Conservation (phyloP, 1,140 invertebrate species). For the Brachystomella parvula region DNA sequence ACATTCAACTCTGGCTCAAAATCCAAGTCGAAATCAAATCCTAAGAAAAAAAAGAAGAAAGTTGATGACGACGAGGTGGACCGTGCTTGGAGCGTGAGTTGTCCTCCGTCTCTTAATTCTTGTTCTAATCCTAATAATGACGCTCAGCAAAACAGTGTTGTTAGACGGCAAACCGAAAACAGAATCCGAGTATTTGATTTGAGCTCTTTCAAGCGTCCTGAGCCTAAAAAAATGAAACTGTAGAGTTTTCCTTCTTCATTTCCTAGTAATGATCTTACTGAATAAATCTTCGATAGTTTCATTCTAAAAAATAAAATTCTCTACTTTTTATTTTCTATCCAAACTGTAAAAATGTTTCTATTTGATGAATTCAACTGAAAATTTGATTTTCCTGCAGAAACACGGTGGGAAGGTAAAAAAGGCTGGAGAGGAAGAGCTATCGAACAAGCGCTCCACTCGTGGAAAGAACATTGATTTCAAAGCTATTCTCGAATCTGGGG, state of each 20-base stretch:
- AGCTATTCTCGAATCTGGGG: constrained; percentile 53
- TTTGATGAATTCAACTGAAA: background rate
- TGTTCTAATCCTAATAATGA: constrained; percentile 4
- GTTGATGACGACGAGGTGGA: constrained; percentile 34
- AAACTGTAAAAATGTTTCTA: background rate
- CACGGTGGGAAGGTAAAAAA: constrained; percentile 40
- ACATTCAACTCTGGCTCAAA: constrained; percentile 4
- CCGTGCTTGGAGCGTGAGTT: constrained; percentile 23
- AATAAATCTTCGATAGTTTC: too few species aligned
- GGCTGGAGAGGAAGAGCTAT: constrained; percentile 43
- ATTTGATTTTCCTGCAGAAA: constrained; percentile 18
- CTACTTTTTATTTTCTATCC: too few species aligned
- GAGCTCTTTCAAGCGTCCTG: constrained; percentile 4
- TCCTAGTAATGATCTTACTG: background rate
- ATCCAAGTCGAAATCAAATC: constrained; percentile 4
- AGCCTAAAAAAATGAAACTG: constrained; percentile 18
- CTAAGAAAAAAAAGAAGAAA: constrained; percentile 30
- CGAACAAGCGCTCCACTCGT: constrained; percentile 51
- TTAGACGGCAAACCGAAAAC: background rate
- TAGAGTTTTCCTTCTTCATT: background rate
- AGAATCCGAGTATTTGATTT: constrained; percentile 10
- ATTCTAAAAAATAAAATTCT: too few species aligned
- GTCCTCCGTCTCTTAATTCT: background rate
- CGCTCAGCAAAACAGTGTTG: constrained; percentile 2
- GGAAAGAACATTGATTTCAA: constrained; percentile 64